These are phyloP conservation scores for Lonchura striata DNA, from an alignment of 2,113 vertebrate species.

Conservation along the genomic window DNA sequence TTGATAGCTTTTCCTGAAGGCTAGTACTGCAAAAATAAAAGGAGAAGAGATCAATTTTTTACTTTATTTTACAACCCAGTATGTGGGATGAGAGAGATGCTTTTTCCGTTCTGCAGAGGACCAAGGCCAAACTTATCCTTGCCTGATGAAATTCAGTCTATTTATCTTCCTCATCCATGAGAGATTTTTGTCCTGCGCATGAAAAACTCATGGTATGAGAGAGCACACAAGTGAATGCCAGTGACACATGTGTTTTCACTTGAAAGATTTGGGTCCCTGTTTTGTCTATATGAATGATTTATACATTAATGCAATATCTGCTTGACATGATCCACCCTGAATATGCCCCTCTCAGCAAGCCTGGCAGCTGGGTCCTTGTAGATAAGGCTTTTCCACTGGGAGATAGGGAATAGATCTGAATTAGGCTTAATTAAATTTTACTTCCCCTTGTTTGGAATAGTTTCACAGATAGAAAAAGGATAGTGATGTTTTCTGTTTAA, in stretches of 20 bases:
- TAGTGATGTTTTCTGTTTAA: neutral
- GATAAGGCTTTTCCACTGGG: constrained; percentile 18
- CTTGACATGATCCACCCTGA: neutral
- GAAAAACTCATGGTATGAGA: neutral
- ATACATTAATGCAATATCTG: neutral
- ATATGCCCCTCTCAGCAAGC: neutral
- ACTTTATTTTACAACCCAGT: neutral
- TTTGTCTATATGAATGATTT: neutral
- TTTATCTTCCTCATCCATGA: neutral
- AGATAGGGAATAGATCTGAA: neutral
- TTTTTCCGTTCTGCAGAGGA: neutral
- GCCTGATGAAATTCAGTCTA: neutral
- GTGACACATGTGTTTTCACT: neutral
- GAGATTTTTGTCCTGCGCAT: neutral
- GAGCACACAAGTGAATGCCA: neutral
- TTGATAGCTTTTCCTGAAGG: neutral
- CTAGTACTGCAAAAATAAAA: neutral
- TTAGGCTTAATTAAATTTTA: constrained; percentile 31
- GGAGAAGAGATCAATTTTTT: neutral
- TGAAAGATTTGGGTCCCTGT: neutral
- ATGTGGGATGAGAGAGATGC: neutral
- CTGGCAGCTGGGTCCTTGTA: constrained; percentile 13
- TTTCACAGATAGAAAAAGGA: neutral
- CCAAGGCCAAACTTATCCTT: neutral
- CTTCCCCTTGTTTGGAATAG: neutral